Evolutionary conservation across 2,888 invertebrate genomes (phyloP), one percentile per base, ranked within the genome.

Genomic region (Cylindroiulus punctatus): DNA sequence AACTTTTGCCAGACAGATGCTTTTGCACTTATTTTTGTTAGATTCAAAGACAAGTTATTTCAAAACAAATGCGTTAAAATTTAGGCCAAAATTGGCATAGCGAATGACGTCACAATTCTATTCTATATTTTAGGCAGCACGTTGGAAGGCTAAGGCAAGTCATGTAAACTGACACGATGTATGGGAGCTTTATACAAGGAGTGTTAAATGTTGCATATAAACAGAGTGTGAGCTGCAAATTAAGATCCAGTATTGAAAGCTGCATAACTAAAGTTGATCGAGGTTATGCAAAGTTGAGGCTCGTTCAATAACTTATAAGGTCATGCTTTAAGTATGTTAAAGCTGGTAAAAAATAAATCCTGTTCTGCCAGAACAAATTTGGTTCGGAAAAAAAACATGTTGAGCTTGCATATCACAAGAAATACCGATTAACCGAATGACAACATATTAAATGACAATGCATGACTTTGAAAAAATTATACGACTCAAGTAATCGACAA

Each of bases 361-460:
- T 76, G 76, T 76, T 76, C 26, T 30, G 30, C 17, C 76, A 76
- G 30, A 30, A 76, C 76, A 76, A 30, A 76, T 52, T 52, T 52
- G n/a, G 52, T 52, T 52, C 52, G n/a, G 4, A n/a, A 30, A 76
- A 14, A 65, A 76, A 76, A 76, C 30, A 76, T 2, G 30, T 30
- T 30, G 76, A 76, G 76, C 30, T 76, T 76, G 30, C 76, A 76
- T 76, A 76, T 30, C 30, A 32, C 26, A 17, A 26, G 30, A 76
- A 76, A 32, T 76, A 76, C 26, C 76, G 76, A 76, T 76, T 76
- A 76, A 76, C 76, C 30, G 76, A 76, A 76, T 76, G 76, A 76
- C 76, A 76, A 76, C 76, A 76, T 76, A 76, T 76, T 76, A 76
- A 76, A 76, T 76, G 76, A 76, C 76, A 76, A 76, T 76, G 76